phyloP scores from a whole-genome alignment of 2,888 invertebrate genomes.

The Apoda limacodes region DNA sequence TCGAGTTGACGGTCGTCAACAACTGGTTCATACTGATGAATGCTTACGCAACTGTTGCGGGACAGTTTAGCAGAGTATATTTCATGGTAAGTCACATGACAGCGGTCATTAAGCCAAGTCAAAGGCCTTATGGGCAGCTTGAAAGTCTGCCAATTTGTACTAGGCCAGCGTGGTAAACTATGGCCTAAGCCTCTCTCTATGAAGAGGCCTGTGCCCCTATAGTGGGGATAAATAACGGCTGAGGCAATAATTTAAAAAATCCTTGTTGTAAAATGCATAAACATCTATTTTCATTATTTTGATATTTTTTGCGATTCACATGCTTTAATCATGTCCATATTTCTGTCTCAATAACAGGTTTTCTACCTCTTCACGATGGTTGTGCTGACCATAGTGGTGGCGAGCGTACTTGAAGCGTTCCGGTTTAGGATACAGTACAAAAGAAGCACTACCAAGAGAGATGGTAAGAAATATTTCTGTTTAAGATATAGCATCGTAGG shows the following conservation, averaged over 20 bases:
- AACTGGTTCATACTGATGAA: slow-evolving; percentile 96
- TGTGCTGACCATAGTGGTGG: slow-evolving; percentile 90
- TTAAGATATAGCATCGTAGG: too few species aligned
- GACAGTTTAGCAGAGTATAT: slow-evolving; percentile 81
- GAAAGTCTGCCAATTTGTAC: too few species aligned
- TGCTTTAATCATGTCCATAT: too few species aligned
- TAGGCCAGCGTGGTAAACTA: too few species aligned
- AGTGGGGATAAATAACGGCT: too few species aligned
- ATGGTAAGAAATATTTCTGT: slow-evolving; percentile 59
- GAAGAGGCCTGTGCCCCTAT: too few species aligned
- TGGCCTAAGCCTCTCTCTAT: too few species aligned
- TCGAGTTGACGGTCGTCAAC: slow-evolving; percentile 91
- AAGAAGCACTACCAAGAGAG: slow-evolving; percentile 80
- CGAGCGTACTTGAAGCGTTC: slow-evolving; percentile 89
- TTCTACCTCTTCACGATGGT: slow-evolving; percentile 93
- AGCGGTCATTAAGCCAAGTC: too few species aligned
- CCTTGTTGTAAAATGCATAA: neutral
- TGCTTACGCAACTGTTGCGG: slow-evolving; percentile 78
- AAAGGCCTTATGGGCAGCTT: too few species aligned
- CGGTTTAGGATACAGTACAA: slow-evolving; percentile 90
- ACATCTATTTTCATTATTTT: neutral
- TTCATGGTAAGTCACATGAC: slow-evolving; percentile 73
- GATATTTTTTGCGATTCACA: too few species aligned
- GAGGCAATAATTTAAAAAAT: neutral
- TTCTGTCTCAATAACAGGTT: too few species aligned